Percentiles rank a stretch among this genome's conserved stretches.
Conservation (phyloP, 2,888 invertebrate species). For the Allygus modestus region DNA sequence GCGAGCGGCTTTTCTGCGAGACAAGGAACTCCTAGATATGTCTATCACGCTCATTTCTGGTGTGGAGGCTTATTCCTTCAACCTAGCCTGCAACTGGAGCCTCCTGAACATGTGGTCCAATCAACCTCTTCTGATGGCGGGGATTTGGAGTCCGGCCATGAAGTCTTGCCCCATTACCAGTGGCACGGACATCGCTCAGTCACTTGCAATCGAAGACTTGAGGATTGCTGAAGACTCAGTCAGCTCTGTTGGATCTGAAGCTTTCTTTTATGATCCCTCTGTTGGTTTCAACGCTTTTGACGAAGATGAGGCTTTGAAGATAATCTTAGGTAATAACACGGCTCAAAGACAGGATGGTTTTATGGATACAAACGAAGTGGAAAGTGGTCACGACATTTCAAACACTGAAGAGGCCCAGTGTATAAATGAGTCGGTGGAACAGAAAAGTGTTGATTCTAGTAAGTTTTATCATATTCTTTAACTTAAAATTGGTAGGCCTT, state of each 20-base stretch:
- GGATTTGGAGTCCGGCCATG: conserved; percentile 89
- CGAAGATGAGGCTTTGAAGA: conserved; percentile 85
- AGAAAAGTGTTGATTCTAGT: background rate
- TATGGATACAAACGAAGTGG: background rate
- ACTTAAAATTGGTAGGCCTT: background rate
- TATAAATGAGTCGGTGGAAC: background rate
- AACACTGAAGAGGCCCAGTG: background rate
- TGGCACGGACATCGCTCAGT: conserved; percentile 83
- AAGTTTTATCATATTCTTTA: background rate
- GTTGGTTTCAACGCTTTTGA: conserved; percentile 71
- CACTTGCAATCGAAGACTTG: conserved; percentile 71
- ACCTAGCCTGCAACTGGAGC: conserved; percentile 90
- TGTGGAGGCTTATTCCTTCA: conserved; percentile 82
- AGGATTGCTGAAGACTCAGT: conserved; percentile 58
- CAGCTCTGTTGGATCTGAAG: conserved; percentile 63
- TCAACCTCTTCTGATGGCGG: conserved; percentile 89
- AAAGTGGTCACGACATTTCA: background rate
- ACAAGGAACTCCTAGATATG: conserved; percentile 88
- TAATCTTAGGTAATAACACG: conserved; percentile 77
- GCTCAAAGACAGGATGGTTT: conserved; percentile 67
- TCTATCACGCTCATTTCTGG: conserved; percentile 87
- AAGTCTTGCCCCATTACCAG: conserved; percentile 82
- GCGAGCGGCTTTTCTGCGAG: conserved; percentile 88
- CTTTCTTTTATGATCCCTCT: conserved; percentile 47
- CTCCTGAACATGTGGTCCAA: conserved; percentile 93